Evolutionary conservation across 64 coral and sea anemone species (phyloP), one percentile per base, ranked within the genome.

Genomic region (Dendronephthya gigantea): DNA sequence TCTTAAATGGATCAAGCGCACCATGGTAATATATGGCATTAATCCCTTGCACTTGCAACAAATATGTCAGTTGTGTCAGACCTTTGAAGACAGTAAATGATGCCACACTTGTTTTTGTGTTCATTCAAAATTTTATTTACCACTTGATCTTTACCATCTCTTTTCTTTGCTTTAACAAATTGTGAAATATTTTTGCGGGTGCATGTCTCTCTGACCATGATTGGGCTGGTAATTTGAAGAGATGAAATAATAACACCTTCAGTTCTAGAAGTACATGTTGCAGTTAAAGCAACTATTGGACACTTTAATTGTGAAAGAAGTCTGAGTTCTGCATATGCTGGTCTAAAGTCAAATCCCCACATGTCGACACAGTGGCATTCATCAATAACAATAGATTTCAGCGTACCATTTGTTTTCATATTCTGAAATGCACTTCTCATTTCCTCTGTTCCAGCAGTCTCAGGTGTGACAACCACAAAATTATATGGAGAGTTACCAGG

Each of bases 311-410:
- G 2, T 31, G 69, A 34, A 2, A 75, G 69, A 3, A 37, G 4
- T 34, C 29, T 30, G 34, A 75, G 4, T 7, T 37, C 35, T 6
- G 69, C 69, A 75, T 75, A 75, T 75, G 69, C 69, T 5, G 69
- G 69, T 34, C 69, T 31, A 28, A 75, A 75, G 69, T 75, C 69
- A 75, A 34, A 37, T 75, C 84, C 50, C 52, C 84, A 85, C 25
- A 28, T 56, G 33, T 85, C 84, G 1, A 85, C 41, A 45, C 41
- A 45, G 11, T 45, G 41, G 11, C 41, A 45, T 11, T 66, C n/a
- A n/a, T n/a, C n/a, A 29, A 85, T 85, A 31, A 85, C 50, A 85
- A 85, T 49, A 16, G 28, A 49, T 1, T 9, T 50, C 1, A 85
- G 50, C 8, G 52, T 65, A 59, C 50, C 50, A 31, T 52, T 58